Base-by-base conservation (phyloP, 1,140 invertebrate genomes). In the Maniola jurtina region DNA sequence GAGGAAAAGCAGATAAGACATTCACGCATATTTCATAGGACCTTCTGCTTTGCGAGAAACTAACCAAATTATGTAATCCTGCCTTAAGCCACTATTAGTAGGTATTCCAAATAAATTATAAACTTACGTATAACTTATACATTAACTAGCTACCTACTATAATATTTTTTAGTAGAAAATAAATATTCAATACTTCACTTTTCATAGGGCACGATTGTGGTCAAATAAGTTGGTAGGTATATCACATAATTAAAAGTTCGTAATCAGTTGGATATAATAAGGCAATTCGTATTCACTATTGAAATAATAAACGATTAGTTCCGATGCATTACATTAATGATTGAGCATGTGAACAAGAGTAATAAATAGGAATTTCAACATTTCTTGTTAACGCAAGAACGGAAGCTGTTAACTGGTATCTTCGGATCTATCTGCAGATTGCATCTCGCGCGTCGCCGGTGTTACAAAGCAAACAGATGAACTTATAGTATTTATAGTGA, bases 361-460 rank as follows among this genome's bases (percentile, higher is more conserved):
- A 73, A 42, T 42, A 66, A 62, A 65, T 61, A 16, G 70, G n/a
- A 33, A 57, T 64, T 68, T 64, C 60, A 56, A 64, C 52, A 48
- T 68, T 69, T 76, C 62, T 16, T 68, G 57, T 60, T 65, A 66
- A 71, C 61, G 67, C 61, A 72, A 66, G 57, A 73, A 64, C 73
- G 73, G 76, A 75, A 73, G 73, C 63, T 61, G 54, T 72, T 65
- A 71, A 76, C 64, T 67, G 71, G 36, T 70, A 79, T 79, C 72
- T 69, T 56, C n/a, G 64, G 76, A 79, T 74, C 58, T 64, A 74
- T 76, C 74, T 61, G 13, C 16, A 65, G 76, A 78, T 78, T n/a
- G 10, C 65, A 72, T 69, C 66, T 71, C 76, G 64, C 64, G 47
- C 38, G 60, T 38, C 48, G 69, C 70, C 70, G 73, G 73, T 67